These are phyloP conservation scores for Hyposoter didymator DNA, from an alignment of 2,888 invertebrate species.

Conservation along the genomic window DNA sequence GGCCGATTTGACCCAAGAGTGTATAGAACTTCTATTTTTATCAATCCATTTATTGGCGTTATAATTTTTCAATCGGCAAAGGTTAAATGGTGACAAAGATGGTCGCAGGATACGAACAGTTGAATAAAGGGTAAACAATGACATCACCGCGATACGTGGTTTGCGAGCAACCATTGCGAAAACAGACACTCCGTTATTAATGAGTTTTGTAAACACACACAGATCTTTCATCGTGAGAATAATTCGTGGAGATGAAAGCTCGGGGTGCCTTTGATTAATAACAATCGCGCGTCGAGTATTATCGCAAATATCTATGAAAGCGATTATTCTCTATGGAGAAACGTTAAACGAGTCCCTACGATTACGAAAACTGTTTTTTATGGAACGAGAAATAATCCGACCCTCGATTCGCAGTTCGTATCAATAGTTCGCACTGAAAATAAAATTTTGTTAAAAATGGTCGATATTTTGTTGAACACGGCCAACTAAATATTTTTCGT, in stretches of 20 bases:
- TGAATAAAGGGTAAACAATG: neutral
- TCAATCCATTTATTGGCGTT: neutral
- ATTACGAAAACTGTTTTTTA: neutral
- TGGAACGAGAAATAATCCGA: neutral
- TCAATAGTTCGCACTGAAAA: too few relatives aligned
- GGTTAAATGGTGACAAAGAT: neutral
- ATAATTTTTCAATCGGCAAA: neutral
- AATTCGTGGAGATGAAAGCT: conserved; percentile 1
- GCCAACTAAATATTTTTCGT: too few relatives aligned
- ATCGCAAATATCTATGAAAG: neutral
- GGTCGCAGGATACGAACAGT: neutral
- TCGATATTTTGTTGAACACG: too few relatives aligned
- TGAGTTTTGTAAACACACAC: conserved; percentile 4
- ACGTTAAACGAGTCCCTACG: neutral
- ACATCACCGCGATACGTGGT: neutral
- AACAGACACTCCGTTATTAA: neutral
- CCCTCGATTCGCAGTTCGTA: neutral
- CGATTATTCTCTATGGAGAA: neutral
- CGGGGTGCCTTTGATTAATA: neutral
- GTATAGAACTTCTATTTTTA: neutral
- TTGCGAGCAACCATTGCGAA: neutral
- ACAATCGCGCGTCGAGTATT: neutral
- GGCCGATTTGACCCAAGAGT: conserved; percentile 1
- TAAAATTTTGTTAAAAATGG: too few relatives aligned
- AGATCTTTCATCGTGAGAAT: conserved; percentile 4